Evolutionary conservation across 2,113 vertebrate genomes (phyloP).

Genomic region (Tyrannus savana): DNA sequence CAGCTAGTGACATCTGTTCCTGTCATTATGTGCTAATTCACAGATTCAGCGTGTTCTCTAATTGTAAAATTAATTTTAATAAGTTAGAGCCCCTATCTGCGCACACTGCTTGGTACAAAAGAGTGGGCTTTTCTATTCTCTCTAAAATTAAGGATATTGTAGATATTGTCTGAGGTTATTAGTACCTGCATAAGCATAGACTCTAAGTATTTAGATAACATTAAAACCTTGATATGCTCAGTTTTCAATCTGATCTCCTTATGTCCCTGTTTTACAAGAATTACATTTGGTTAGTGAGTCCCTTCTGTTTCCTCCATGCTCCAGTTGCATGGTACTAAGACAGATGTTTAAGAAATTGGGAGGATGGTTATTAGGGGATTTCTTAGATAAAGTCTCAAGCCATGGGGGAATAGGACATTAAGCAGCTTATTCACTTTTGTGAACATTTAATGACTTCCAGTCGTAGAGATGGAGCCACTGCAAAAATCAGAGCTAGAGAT

Average conservation of each 20-base stretch:
- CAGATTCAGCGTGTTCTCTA: not conserved
- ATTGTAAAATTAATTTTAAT: slow-evolving; percentile 17
- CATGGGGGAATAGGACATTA: not conserved
- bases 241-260: not conserved
- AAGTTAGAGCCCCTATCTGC: not conserved
- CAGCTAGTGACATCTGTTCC: slow-evolving; percentile 39
- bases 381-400: not conserved
- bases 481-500: not conserved
- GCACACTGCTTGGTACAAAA: not conserved
- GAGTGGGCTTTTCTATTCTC: not conserved
- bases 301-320: slow-evolving; percentile 8
- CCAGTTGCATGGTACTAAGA: not conserved
- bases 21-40: slow-evolving; percentile 2
- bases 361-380: not conserved
- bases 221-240: not conserved
- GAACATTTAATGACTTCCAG: not conserved
- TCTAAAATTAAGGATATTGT: not conserved
- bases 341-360: slow-evolving; percentile 42
- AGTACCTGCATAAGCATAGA: not conserved
- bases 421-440: not conserved
- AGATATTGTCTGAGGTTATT: not conserved
- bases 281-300: not conserved
- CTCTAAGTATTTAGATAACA: not conserved
- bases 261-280: not conserved
- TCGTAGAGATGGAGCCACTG: not conserved